Evolutionary conservation across 2,113 vertebrate genomes (phyloP).

Genomic region (Chunga burmeisteri): DNA sequence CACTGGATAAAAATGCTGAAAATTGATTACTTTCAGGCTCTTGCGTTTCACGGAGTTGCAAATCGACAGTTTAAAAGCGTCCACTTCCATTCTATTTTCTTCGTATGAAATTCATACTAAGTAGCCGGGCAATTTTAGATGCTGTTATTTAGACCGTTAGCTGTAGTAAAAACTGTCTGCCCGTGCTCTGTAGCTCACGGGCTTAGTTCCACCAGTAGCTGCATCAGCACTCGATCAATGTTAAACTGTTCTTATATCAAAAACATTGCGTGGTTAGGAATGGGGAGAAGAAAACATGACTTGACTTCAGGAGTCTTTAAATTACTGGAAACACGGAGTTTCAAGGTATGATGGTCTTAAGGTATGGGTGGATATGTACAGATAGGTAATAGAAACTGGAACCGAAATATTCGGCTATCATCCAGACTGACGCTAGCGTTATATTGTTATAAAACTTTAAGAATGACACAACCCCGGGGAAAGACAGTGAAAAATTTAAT

Average conservation of each 20-base stretch:
- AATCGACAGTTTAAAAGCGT: neutral
- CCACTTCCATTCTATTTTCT: neutral
- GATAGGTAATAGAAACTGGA: too few species aligned
- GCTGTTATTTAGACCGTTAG: neutral
- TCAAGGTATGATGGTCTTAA: neutral
- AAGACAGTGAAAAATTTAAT: neutral
- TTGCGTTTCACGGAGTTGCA: neutral
- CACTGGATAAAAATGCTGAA: neutral
- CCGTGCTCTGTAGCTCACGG: rapidly evolving
- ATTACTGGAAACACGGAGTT: neutral
- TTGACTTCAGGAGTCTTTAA: neutral
- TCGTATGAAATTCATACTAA: neutral
- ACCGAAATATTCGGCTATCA: too few species aligned
- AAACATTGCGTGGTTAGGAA: neutral
- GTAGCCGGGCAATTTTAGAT: neutral
- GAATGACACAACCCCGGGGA: neutral
- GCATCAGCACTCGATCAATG: neutral
- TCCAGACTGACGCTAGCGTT: neutral
- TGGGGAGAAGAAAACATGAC: rapidly evolving
- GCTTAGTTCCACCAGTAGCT: neutral
- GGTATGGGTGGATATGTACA: rapidly evolving
- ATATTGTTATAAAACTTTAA: neutral
- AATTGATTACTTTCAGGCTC: neutral
- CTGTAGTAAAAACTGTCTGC: neutral
- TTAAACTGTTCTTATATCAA: neutral